Conservation (phyloP, 2,888 invertebrate genomes). For the Cheilosia urbana region DNA sequence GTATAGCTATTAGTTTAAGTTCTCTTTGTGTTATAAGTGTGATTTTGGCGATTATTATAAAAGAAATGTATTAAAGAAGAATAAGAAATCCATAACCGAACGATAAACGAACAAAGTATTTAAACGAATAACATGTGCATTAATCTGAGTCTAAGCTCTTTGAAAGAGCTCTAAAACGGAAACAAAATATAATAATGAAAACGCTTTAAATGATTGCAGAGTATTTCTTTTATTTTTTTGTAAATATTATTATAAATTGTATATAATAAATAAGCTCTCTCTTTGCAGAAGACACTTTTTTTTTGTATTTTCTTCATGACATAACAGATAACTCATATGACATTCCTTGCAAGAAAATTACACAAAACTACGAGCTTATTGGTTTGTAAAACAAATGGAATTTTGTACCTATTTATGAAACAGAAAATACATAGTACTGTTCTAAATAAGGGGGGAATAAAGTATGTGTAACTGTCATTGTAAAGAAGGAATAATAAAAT, state of each 20-base stretch:
- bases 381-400: conserved; percentile 47
- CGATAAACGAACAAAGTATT: conserved; percentile 66
- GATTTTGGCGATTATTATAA: conserved; percentile 54
- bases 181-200: conserved; percentile 2
- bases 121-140: conserved; percentile 33
- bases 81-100: background rate
- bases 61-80: conserved; percentile 46
- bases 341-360: conserved; percentile 59
- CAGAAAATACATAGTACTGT: background rate
- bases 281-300: background rate
- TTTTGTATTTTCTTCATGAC: background rate
- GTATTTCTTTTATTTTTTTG: conserved; percentile 46
- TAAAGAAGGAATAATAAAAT: background rate
- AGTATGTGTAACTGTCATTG: too few species aligned
- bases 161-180: conserved; percentile 59
- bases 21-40: conserved; percentile 35
- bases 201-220: conserved; percentile 21
- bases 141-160: conserved; percentile 56
- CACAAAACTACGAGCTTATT: conserved; percentile 53
- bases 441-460: too few species aligned
- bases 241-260: conserved; percentile 47
- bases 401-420: conserved; percentile 32
- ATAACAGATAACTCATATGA: conserved; percentile 13
- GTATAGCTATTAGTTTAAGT: background rate
- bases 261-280: conserved; percentile 44